Percentiles rank a stretch among this genome's conserved stretches.
Evolutionary conservation across 2,797 vertebrate genomes (phyloP).

Genomic region (Clarias platycephalus): DNA sequence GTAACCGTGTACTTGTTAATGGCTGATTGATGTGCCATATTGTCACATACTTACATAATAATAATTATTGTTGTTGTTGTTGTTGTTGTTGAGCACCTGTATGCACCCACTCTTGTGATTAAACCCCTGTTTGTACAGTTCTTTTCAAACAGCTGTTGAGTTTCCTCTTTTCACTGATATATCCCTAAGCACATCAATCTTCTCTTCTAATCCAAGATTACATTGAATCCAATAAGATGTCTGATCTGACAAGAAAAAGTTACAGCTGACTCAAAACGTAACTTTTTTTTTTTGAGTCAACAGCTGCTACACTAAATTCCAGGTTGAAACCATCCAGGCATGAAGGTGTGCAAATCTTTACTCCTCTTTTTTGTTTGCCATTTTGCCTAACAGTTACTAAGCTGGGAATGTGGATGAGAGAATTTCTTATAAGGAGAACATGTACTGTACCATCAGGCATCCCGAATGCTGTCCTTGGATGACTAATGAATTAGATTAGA

Average conservation of each 20-base stretch:
- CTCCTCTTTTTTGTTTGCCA: background rate
- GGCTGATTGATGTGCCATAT: background rate
- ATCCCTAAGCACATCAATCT: background rate
- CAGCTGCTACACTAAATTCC: background rate
- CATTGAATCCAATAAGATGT: too few relatives aligned
- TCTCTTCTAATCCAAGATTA: background rate
- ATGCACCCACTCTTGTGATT: background rate
- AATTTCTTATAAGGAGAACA: conserved; percentile 5
- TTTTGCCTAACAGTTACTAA: conserved; percentile 13
- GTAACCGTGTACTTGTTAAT: background rate
- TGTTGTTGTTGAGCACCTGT: background rate
- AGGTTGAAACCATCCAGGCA: background rate
- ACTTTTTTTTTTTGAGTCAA: background rate
- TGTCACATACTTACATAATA: background rate
- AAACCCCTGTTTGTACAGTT: conserved; percentile 2
- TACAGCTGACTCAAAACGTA: too few relatives aligned
- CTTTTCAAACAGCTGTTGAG: conserved; percentile 22
- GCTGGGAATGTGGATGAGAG: background rate
- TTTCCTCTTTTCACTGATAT: background rate
- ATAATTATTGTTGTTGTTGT: background rate
- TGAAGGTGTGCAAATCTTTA: background rate
- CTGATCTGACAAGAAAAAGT: background rate
- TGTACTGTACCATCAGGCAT: conserved; percentile 12
- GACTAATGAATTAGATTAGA: conserved; percentile 29
- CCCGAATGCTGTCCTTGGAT: conserved; percentile 20